Percentiles rank a stretch among this genome's conserved stretches.
Evolutionary conservation across 2,797 vertebrate species (phyloP).

Genomic region (Discoglossus pictus): DNA sequence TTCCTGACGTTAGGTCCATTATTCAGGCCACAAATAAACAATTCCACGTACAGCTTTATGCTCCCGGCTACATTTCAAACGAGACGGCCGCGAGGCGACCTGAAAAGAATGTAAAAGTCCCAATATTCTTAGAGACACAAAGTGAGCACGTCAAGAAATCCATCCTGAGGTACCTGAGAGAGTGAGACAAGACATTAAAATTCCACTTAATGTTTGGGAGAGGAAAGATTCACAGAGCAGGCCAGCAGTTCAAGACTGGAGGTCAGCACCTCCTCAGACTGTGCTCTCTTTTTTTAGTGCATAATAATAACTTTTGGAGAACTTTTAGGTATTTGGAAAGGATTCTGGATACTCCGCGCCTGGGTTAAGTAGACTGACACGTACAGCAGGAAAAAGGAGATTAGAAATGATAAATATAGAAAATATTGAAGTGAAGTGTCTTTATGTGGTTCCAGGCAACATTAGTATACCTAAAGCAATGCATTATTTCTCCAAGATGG

Average conservation of each 20-base stretch:
- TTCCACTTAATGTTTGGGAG: neutral
- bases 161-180: neutral
- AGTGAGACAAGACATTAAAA: neutral
- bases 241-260: conserved; percentile 17
- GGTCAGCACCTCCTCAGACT: conserved; percentile 8
- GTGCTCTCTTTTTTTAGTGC: neutral
- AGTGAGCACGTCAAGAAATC: no score
- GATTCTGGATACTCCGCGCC: neutral
- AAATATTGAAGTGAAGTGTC: no score
- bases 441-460: no score
- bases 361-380: no score
- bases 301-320: conserved; percentile 15
- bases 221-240: neutral
- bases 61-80: conserved; percentile 5
- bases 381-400: no score
- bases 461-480: no score
- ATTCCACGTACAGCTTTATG: neutral
- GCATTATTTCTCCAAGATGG: no score
- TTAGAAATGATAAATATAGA: no score
- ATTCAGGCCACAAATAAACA: conserved; percentile 14
- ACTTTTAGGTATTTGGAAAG: conserved; percentile 5
- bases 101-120: conserved; percentile 7
- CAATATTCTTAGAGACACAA: neutral
- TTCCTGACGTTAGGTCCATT: conserved; percentile 23
- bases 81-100: neutral